A percentile compares a stretch with the other conserved stretches of the same genome.
Evolutionary conservation across 2,113 vertebrate genomes (phyloP).

Genomic region (Labrus mixtus): DNA sequence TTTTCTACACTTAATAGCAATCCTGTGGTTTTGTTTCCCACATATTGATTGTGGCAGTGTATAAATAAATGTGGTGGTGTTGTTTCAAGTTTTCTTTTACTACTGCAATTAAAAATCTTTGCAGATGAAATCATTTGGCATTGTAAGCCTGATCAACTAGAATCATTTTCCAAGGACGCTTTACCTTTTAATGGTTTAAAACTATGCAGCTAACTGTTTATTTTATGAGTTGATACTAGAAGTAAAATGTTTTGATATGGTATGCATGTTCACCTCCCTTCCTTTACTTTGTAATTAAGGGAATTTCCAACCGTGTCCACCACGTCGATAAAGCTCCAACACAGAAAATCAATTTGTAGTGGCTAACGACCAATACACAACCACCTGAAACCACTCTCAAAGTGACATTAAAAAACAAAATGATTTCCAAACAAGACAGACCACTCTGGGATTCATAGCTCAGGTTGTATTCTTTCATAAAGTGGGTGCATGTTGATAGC

Average conservation of each 20-base stretch:
- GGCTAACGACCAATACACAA: conserved; percentile 8
- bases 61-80: not conserved
- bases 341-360: conserved; percentile 22
- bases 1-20: conserved; percentile 4
- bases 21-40: conserved; percentile 4
- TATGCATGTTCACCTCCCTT: not conserved
- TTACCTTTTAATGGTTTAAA: conserved; percentile 11
- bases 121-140: not conserved
- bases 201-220: not conserved
- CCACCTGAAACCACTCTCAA: conserved; percentile 24
- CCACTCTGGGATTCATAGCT: not conserved
- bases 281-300: conserved; percentile 25
- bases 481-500: conserved; percentile 33
- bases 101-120: conserved; percentile 1
- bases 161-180: not conserved
- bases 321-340: conserved; percentile 18
- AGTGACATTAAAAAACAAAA: not conserved
- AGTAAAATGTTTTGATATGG: not conserved
- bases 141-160: conserved; percentile 4
- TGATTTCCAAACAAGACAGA: not conserved
- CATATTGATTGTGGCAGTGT: not conserved
- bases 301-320: not conserved
- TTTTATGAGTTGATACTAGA: not conserved
- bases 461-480: conserved; percentile 14
- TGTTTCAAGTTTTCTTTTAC: not conserved